Evolutionary conservation across 2,888 invertebrate species (phyloP).

Genomic region (Kryphioiulus occultus): DNA sequence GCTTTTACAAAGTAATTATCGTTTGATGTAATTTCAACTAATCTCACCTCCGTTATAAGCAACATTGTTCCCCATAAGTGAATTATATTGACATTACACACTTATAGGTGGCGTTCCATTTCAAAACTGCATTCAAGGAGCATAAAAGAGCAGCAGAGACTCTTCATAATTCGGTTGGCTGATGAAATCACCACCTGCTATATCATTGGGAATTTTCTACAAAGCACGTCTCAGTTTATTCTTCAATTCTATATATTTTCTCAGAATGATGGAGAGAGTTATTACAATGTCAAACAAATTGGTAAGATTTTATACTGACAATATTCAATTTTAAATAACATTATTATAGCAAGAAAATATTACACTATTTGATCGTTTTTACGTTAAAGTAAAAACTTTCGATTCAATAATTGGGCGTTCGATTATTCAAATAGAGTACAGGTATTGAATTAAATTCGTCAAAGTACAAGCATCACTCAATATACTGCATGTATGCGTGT

Average conservation of each 20-base stretch:
- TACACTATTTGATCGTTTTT: too few relatives aligned
- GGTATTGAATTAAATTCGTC: too few relatives aligned
- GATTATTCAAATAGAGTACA: too few relatives aligned
- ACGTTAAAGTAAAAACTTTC: too few relatives aligned
- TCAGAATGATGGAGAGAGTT: background rate
- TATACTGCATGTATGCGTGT: too few relatives aligned
- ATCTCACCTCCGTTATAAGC: background rate
- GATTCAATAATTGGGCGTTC: too few relatives aligned
- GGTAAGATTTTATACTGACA: background rate
- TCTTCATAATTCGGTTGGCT: background rate
- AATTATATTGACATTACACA: background rate
- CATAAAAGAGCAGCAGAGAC: background rate
- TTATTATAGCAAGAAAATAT: too few relatives aligned
- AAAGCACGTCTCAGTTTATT: constrained; percentile 33
- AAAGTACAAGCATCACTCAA: too few relatives aligned
- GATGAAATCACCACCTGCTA: constrained; percentile 29
- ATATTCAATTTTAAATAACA: too few relatives aligned
- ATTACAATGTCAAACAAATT: background rate
- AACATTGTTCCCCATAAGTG: background rate
- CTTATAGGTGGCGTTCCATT: background rate
- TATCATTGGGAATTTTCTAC: background rate
- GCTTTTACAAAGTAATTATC: background rate
- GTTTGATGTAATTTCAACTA: background rate
- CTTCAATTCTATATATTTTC: background rate
- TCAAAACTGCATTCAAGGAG: background rate